phyloP scores from a whole-genome alignment of 2,113 vertebrate species.

The Melierax canorus region DNA sequence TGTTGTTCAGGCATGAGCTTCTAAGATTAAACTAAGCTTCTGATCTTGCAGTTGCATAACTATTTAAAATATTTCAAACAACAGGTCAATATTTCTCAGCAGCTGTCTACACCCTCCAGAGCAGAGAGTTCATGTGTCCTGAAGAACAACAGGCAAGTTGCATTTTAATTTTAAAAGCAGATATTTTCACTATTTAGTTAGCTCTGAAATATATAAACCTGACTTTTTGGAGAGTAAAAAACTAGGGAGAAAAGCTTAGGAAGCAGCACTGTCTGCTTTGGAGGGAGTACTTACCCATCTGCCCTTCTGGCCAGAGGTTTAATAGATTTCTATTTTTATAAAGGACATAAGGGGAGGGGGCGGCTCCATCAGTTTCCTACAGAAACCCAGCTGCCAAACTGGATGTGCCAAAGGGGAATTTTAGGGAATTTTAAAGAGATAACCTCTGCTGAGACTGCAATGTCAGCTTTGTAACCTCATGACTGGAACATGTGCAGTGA shows the following conservation, averaged over 20 bases:
- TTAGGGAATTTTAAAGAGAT: conserved; percentile 75
- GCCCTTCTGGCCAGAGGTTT: conserved; percentile 63
- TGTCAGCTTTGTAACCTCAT: conserved; percentile 68
- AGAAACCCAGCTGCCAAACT: conserved; percentile 70
- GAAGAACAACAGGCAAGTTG: not conserved
- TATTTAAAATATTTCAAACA: conserved; percentile 18
- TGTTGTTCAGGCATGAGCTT: not conserved
- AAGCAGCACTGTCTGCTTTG: not conserved
- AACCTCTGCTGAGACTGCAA: conserved; percentile 76
- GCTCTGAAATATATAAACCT: not conserved
- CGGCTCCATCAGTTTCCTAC: conserved; percentile 58
- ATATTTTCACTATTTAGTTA: not conserved
- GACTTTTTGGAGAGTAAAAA: not conserved
- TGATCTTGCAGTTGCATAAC: not conserved
- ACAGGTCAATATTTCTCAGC: not conserved
- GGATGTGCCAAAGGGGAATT: conserved; percentile 73
- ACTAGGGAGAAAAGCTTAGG: not conserved
- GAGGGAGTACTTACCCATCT: conserved; percentile 28
- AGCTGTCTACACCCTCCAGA: not conserved
- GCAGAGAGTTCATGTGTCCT: not conserved
- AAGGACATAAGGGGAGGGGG: conserved; percentile 50
- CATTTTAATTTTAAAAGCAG: not conserved
- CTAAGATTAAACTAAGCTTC: conserved; percentile 1
- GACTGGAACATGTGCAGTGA: conserved; percentile 63
- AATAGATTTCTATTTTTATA: conserved; percentile 66